Conservation (phyloP, 1,140 invertebrate genomes). For the Adelges cooleyi region DNA sequence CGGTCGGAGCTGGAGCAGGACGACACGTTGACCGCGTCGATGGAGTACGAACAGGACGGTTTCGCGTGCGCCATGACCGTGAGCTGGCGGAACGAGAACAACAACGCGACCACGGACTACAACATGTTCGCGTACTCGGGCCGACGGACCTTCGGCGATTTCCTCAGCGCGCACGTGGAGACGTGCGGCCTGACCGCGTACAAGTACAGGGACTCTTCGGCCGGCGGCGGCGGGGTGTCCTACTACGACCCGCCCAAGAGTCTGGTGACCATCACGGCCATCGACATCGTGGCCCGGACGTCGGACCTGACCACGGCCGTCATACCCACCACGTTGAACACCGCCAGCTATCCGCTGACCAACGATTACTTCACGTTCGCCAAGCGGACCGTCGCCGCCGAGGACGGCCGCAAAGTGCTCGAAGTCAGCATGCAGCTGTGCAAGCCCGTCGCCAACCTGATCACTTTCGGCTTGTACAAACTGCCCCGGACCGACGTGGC, state of each 20-base stretch:
- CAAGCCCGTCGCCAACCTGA: slow-evolving; percentile 11
- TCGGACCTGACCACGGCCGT: slow-evolving; percentile 2
- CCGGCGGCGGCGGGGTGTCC: not conserved
- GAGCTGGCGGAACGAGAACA: slow-evolving; percentile 21
- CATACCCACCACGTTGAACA: slow-evolving; percentile 23
- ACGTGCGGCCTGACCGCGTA: slow-evolving; percentile 22
- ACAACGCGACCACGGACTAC: slow-evolving; percentile 19
- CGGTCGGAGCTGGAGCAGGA: not conserved
- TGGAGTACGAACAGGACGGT: slow-evolving; percentile 6
- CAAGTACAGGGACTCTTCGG: not conserved
- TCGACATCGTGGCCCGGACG: slow-evolving; percentile 15
- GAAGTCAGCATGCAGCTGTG: slow-evolving; percentile 10
- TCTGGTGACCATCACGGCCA: slow-evolving; percentile 10
- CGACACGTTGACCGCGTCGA: not conserved
- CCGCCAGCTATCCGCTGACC: slow-evolving; percentile 1
- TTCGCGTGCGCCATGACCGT: slow-evolving; percentile 22
- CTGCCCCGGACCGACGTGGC: not conserved
- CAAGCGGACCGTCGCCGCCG: slow-evolving; percentile 9
- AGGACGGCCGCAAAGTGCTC: not conserved
- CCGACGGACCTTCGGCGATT: slow-evolving; percentile 6
- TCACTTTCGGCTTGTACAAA: slow-evolving; percentile 25
- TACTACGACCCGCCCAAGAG: not conserved
- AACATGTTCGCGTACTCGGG: slow-evolving; percentile 29
- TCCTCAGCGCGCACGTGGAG: slow-evolving; percentile 18
- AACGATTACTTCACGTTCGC: slow-evolving; percentile 23